Evolutionary conservation across 2,888 invertebrate species (phyloP).

Genomic region (Thera britannica): DNA sequence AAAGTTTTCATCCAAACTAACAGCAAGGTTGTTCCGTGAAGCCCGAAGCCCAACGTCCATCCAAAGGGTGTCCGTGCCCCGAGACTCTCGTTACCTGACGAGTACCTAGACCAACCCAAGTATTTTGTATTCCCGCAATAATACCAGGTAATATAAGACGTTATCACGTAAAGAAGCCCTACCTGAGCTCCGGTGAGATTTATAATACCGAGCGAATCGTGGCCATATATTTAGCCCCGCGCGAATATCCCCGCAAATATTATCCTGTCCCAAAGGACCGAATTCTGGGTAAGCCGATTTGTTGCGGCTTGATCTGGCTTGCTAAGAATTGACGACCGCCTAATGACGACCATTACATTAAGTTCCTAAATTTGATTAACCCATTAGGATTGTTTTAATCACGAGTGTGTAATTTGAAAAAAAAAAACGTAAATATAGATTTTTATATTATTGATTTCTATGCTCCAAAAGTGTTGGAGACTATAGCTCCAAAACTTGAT

Average conservation of each 20-base stretch:
- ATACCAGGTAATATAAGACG: conserved; percentile 3
- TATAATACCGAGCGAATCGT: conserved; percentile 12
- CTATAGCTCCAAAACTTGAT: no score
- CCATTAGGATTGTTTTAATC: no score
- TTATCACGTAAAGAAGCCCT: conserved; percentile 11
- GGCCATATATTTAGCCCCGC: conserved; percentile 15
- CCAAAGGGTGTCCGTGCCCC: no score
- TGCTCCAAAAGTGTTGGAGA: no score
- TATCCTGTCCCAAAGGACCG: conserved; percentile 20
- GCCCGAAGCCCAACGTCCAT: no score
- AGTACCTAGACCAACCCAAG: not conserved
- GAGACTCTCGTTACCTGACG: no score
- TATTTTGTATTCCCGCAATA: not conserved
- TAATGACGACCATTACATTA: not conserved
- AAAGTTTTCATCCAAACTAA: no score
- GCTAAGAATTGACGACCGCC: not conserved
- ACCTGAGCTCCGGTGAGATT: conserved; percentile 16
- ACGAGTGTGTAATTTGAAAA: no score
- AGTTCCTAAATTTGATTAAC: not conserved
- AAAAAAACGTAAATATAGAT: no score
- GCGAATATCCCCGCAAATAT: conserved; percentile 20
- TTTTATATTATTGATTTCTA: no score
- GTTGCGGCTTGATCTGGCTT: conserved; percentile 6
- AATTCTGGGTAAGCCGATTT: conserved; percentile 30
- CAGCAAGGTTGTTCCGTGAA: no score